phyloP scores from a whole-genome alignment of 2,113 vertebrate genomes.

The Lepus americanus region DNA sequence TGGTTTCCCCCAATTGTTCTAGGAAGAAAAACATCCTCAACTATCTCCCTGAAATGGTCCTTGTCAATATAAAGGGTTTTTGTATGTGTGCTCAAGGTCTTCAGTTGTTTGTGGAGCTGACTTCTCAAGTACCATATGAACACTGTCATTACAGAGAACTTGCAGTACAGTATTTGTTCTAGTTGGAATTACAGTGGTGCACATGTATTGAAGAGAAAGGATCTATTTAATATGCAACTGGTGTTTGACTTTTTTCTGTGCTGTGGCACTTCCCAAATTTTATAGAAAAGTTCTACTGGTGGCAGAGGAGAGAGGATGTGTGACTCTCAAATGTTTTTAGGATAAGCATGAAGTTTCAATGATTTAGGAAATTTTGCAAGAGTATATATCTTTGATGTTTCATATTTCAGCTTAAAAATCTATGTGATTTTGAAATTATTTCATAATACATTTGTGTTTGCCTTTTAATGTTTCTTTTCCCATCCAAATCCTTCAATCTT shows the following conservation, averaged over 20 bases:
- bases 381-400: neutral
- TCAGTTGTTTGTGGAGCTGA: neutral
- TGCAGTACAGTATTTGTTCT: neutral
- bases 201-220: neutral
- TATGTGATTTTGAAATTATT: neutral
- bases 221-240: neutral
- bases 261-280: neutral
- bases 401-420: slow-evolving; percentile 29
- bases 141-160: neutral
- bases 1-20: slow-evolving; percentile 29
- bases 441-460: slow-evolving; percentile 7
- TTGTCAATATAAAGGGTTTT: neutral
- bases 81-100: neutral
- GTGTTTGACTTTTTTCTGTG: neutral
- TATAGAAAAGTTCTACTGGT: slow-evolving; percentile 41
- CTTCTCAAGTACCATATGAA: neutral
- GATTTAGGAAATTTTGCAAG: slow-evolving; percentile 23
- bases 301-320: neutral
- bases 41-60: neutral
- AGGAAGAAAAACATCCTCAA: neutral
- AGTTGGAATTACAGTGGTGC: neutral
- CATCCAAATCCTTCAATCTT: neutral
- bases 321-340: slow-evolving; percentile 19
- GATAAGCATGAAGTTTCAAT: neutral
- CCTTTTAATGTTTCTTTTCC: neutral